Base-by-base conservation (phyloP, 2,797 vertebrate species). In the Cyprinodon diabolis region DNA sequence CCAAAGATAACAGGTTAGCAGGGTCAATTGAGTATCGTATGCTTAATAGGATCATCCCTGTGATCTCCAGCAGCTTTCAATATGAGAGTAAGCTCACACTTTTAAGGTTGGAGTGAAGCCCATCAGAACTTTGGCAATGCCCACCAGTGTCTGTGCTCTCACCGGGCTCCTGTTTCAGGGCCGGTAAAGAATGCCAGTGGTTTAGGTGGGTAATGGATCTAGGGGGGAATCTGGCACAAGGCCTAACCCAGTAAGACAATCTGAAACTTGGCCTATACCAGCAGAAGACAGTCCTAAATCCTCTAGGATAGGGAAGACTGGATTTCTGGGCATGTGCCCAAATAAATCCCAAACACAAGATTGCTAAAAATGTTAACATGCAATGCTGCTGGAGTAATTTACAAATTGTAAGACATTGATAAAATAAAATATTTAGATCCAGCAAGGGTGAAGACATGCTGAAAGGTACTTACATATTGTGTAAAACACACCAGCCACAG, bases 401-500 rank as follows among this genome's bases (percentile, higher is more conserved):
- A 77, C 63, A 21, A 67, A 67, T 23, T 5, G n/a, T 21, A 66
- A 40, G 8, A 15, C n/a, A 51, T 6, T 4, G 4, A 56, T 17
- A 30, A 81, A 73, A 74, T 9, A 5, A 3, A 74, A 2, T 52
- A 45, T 72, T 68, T 76, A 54, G 25, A 23, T 37, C 25, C 23
- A 37, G 66, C 19, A 3, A 63, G 37, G 68, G 43, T 30, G 6
- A 63, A 65, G 37, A 55, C 37, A 71, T 58, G 15, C 65, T 2
- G 15, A 57, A 51, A 37, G 5, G 63, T 88, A 98, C 97, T 98
- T 91, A 99, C 98, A 60, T 96, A 93, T 97, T 98, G 87, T 99
- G 98, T 25, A 99, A 97, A 79, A 99, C 97, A 92, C 98, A 99
- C 98, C 98, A 99, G 74, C 97, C 98, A 7, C 97, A 99, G 90